Evolutionary conservation across 2,888 invertebrate species (phyloP).

Genomic region (Pilophorus perplexus): DNA sequence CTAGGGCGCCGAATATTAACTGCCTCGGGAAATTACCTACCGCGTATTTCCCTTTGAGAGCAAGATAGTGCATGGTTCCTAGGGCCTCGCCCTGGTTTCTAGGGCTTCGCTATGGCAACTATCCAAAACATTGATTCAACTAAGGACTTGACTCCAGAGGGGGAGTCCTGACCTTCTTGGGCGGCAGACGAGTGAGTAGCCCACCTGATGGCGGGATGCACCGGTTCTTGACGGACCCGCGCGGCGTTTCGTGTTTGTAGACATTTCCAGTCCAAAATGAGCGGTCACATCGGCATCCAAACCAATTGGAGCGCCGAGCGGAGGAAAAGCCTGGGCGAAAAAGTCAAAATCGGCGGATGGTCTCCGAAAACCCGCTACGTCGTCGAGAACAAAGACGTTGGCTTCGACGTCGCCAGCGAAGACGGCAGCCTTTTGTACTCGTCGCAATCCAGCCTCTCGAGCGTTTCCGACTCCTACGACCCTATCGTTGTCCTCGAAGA

Average conservation of each 20-base stretch:
- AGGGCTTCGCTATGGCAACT: slow-evolving; percentile 31
- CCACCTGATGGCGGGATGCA: background rate
- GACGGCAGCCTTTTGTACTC: slow-evolving; percentile 5
- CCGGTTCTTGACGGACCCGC: background rate
- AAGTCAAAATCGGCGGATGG: background rate
- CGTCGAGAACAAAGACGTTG: slow-evolving; percentile 13
- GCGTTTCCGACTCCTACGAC: slow-evolving; percentile 25
- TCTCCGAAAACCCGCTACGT: background rate
- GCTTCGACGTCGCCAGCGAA: slow-evolving; percentile 2
- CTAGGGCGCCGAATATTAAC: slow-evolving; percentile 27
- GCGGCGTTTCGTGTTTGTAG: background rate
- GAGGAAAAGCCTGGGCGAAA: background rate
- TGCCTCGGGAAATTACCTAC: slow-evolving; percentile 20
- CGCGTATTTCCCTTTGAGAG: slow-evolving; percentile 36
- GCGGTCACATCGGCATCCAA: slow-evolving; percentile 17
- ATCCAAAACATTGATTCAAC: slow-evolving; percentile 25
- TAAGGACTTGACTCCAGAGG: slow-evolving; percentile 10
- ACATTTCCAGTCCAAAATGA: slow-evolving; percentile 12
- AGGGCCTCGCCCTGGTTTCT: slow-evolving; percentile 26
- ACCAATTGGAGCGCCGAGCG: slow-evolving; percentile 4
- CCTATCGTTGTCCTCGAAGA: slow-evolving; percentile 30
- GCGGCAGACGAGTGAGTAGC: background rate
- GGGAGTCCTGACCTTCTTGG: slow-evolving; percentile 16
- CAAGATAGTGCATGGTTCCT: slow-evolving; percentile 25
- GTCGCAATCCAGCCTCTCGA: slow-evolving; percentile 5